Evolutionary conservation across 2,888 invertebrate species (phyloP).

Genomic region (Slavum lentiscoides): DNA sequence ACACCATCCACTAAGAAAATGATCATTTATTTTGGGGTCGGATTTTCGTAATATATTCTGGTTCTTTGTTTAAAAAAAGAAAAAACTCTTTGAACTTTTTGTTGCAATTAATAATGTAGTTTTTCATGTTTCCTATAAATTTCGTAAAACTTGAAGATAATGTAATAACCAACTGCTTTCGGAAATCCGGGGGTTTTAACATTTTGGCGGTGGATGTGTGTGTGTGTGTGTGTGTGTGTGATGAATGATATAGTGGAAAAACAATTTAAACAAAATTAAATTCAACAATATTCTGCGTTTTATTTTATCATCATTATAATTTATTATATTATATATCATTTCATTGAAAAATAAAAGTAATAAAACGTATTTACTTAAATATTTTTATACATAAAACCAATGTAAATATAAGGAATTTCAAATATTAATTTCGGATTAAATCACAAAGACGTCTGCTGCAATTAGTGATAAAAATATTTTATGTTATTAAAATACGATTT

Average conservation of each 20-base stretch:
- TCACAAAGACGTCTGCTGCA: not conserved
- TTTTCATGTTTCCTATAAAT: not conserved
- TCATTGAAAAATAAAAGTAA: not conserved
- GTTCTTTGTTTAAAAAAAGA: not conserved
- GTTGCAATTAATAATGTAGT: slow-evolving; percentile 8
- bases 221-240: too few species aligned
- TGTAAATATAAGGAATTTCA: not conserved
- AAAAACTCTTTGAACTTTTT: not conserved
- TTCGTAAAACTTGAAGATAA: slow-evolving; percentile 5
- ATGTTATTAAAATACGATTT: not conserved
- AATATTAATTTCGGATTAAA: not conserved
- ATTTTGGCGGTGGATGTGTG: not conserved
- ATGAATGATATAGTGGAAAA: not conserved
- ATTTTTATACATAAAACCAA: too few species aligned
- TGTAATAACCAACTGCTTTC: slow-evolving; percentile 13
- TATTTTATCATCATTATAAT: not conserved
- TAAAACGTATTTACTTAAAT: too few species aligned
- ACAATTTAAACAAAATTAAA: not conserved
- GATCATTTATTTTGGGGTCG: not conserved
- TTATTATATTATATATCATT: not conserved
- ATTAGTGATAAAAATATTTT: too few species aligned
- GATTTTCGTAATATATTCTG: not conserved
- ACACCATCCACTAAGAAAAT: not conserved
- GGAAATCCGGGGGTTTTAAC: slow-evolving; percentile 17
- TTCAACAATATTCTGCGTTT: not conserved